Evolutionary conservation across 2,113 vertebrate species (phyloP).

Genomic region (Calonectris borealis): DNA sequence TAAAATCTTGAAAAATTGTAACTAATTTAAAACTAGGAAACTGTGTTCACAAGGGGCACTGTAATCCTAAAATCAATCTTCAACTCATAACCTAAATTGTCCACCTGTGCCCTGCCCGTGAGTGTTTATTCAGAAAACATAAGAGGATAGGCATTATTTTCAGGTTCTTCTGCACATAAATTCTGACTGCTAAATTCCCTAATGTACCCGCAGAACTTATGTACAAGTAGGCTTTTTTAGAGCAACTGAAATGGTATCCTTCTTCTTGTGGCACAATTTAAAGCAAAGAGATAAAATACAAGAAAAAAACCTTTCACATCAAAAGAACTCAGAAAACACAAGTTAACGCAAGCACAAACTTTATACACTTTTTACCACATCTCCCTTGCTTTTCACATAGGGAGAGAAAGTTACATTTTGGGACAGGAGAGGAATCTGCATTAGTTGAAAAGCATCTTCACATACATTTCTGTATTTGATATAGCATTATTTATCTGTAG

Average conservation of each 20-base stretch:
- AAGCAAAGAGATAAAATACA: neutral
- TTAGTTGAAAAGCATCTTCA: neutral
- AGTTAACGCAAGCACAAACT: neutral
- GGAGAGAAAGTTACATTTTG: neutral
- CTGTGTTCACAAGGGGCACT: neutral
- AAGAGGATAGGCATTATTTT: neutral
- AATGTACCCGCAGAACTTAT: neutral
- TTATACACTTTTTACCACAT: neutral
- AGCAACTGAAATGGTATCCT: neutral
- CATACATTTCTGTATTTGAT: neutral
- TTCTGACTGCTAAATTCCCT: neutral
- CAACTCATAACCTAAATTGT: neutral
- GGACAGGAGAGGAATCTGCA: neutral
- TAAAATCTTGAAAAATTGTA: neutral
- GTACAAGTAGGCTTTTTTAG: neutral
- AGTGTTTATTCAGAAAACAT: neutral
- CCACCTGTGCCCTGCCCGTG: neutral
- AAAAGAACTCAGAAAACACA: neutral
- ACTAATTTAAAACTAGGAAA: slow-evolving; percentile 6
- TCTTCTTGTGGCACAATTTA: neutral
- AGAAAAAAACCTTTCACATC: neutral
- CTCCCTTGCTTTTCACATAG: neutral
- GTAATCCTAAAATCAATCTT: slow-evolving; percentile 16
- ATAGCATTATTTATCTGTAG: neutral
- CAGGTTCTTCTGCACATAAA: neutral